phyloP scores from a whole-genome alignment of 2,113 vertebrate genomes.

The Penelope pileata region DNA sequence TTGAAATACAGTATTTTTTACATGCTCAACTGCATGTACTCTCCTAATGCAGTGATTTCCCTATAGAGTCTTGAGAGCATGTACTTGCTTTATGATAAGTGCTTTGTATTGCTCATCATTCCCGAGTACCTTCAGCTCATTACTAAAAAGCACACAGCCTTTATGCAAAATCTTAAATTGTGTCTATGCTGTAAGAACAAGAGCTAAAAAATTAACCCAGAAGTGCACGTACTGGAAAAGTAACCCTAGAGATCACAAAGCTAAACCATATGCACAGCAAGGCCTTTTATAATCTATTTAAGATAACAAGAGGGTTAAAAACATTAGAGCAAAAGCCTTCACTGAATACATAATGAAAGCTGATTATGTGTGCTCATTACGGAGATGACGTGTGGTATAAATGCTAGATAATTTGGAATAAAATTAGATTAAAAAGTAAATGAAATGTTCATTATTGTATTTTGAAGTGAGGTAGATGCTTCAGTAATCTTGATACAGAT shows the following conservation, averaged over 20 bases:
- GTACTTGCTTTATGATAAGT: slow-evolving; percentile 58
- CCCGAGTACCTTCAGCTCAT: background rate
- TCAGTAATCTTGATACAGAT: background rate
- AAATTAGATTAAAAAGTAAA: slow-evolving; percentile 16
- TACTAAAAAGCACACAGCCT: slow-evolving; percentile 9
- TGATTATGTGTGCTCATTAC: background rate
- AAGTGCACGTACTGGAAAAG: slow-evolving; percentile 9
- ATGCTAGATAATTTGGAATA: background rate
- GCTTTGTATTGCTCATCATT: slow-evolving; percentile 47
- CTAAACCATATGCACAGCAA: background rate
- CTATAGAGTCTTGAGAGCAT: slow-evolving; percentile 51
- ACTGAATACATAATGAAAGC: background rate
- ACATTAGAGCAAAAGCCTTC: background rate
- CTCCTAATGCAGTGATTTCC: slow-evolving; percentile 62
- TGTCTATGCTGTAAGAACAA: background rate
- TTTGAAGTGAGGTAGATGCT: background rate
- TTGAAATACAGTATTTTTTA: slow-evolving; percentile 26
- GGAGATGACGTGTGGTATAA: background rate
- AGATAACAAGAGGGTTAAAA: background rate
- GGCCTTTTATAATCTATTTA: background rate
- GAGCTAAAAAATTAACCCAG: slow-evolving; percentile 19
- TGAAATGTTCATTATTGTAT: background rate
- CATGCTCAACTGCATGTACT: slow-evolving; percentile 19
- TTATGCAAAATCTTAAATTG: slow-evolving; percentile 28
- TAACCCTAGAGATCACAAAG: background rate